Base-by-base conservation (phyloP, 2,113 vertebrate genomes). In the Felis chaus region DNA sequence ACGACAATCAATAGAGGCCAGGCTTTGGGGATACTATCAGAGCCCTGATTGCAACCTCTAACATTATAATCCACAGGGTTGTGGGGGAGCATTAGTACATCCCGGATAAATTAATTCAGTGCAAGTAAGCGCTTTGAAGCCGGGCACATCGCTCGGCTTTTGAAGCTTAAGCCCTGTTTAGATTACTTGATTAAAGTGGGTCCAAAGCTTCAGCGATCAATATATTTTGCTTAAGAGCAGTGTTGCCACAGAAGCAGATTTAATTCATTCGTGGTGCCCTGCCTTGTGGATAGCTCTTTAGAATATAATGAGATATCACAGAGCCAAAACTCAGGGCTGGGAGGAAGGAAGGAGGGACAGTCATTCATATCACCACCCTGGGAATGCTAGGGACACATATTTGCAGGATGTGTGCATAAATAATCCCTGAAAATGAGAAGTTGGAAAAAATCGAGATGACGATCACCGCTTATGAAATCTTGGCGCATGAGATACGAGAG, bases 161-260 rank as follows among this genome's bases (percentile, higher is more conserved):
- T 98, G 98, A 98, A 98, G 98, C 98, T 98, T 98, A 99, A 99
- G 98, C 97, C 93, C 98, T 98, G 95, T 98, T 99, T 99, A 99
- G 98, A 99, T 98, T 98, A 98, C 98, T 99, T 98, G 98, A 99
- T 99, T 99, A 98, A 99, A 99, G 98, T 97, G 97, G 97, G 98
- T 97, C 98, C 98, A 98, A 97, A 98, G 98, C 98, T 98, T 98
- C 53, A 81, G 92, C 66, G 95, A 98, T 99, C 98, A 98, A 98
- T 99, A 96, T 91, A 98, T 98, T 99, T 98, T 98, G 96, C 98
- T 98, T 98, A 98, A 98, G 97, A 99, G 97, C 93, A 90, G 68
- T 81, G 98, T 98, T 98, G 97, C 97, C 97, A 98, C 95, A 98
- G 98, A 98, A 97, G 96, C 97, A 97, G 98, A 95, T 98, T 98